A percentile compares a stretch with the other conserved stretches of the same genome.
These are phyloP conservation scores for Belgica antarctica DNA, from an alignment of 2,888 invertebrate species.

Conservation along the genomic window DNA sequence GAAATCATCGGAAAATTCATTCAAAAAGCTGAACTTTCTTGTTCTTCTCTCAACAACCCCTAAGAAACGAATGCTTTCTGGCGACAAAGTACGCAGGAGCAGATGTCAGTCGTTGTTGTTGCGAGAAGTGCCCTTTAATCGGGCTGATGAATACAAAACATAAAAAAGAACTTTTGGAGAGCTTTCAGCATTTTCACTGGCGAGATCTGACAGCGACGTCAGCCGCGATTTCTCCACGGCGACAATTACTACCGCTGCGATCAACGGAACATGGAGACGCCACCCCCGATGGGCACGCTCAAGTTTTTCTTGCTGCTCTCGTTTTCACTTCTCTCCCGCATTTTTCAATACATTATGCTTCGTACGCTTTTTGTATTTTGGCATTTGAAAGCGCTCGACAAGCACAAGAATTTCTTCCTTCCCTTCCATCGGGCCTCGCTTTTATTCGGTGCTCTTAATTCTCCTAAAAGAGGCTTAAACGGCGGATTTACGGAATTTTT, in stretches of 20 bases:
- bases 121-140: background rate
- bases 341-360: slow-evolving; percentile 7
- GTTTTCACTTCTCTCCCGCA: background rate
- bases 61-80: background rate
- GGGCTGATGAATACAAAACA: background rate
- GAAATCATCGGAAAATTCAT: background rate
- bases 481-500: background rate
- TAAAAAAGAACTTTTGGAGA: background rate
- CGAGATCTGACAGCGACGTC: no score
- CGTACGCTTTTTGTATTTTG: slow-evolving; percentile 15
- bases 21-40: background rate
- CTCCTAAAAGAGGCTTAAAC: background rate
- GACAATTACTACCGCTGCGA: no score
- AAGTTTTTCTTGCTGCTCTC: background rate
- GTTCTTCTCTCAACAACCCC: slow-evolving; percentile 4
- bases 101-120: background rate
- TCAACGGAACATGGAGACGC: no score
- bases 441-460: background rate
- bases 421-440: no score
- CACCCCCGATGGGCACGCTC: slow-evolving; percentile 6
- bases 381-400: slow-evolving; percentile 6
- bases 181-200: background rate
- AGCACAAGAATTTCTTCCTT: background rate
- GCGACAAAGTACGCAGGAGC: slow-evolving; percentile 1
- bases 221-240: no score